Base-by-base conservation (phyloP, 2,888 invertebrate genomes). In the Epinotia bilunana region DNA sequence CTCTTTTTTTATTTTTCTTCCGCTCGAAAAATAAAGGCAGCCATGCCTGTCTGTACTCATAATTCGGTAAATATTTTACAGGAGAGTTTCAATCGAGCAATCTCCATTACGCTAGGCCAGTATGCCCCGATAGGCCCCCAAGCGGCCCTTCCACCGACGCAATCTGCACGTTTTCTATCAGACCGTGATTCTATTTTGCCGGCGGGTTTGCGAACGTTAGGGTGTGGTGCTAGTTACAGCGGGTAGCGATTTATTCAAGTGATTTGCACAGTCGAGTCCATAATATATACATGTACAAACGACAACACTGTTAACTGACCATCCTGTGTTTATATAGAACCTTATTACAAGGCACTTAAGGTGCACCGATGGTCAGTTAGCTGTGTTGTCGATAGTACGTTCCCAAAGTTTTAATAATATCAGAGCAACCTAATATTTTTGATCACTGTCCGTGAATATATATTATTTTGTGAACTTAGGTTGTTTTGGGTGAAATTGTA, bases 81-180 rank as follows among this genome's bases (percentile, higher is more conserved):
- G 33, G n/a, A 43, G 23, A 28, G 58, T 60, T 69, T 69, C 58
- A 69, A 69, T 28, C 39, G 39, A 23, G 57, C 73, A 69, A 74
- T 64, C 69, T 69, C 46, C 58, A 58, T 64, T 69, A 60, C 58
- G 20, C 49, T 23, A 53, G 70, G 58, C 64, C 49, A 58, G 13
- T 65, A 60, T 46, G 72, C 62, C 57, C 67, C 57, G 46, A 57
- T 62, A 33, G 68, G 46, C 55, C 61, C 68, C 39, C 71, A 13
- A 62, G 39, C 11, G 53, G 43, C 65, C 65, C 53, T 28, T 49
- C 23, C 57, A 55, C 28, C 7, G 16, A n/a, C 23, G 70, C 74
- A 70, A 74, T 74, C 70, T 28, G 77, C 80, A 80, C 81, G 80
- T 80, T 80, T 80, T 80, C 80, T 80, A 80, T 80, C 79, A 78